Evolutionary conservation across 2,888 invertebrate genomes (phyloP), one percentile per base, ranked within the genome.

Genomic region (Lasiommata megera): DNA sequence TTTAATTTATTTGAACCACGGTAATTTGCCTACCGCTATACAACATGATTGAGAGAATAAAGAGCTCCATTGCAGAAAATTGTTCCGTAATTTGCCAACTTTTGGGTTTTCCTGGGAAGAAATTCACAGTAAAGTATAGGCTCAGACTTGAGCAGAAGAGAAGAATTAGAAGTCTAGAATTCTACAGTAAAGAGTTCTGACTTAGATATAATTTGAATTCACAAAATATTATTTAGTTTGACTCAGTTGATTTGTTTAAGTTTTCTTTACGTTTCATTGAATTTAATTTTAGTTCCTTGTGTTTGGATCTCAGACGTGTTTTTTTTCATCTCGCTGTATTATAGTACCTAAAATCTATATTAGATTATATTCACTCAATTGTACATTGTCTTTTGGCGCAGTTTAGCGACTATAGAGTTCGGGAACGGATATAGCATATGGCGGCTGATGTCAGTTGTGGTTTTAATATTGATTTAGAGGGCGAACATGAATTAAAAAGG

Each of bases 241-340:
- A 29, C 28, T 44, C 31, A 46, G 16, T 46, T 46, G 51, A 56
- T 65, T 60, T 59, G 66, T 65, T 67, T 62, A 18, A 8, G n/a
- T 16, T 9, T 8, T 17, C 23, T 14, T 44, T 12, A 28, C 16
- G 31, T 46, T 52, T 67, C 55, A 54, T 67, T 66, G 61, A 54
- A 65, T 73, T 79, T 23, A 66, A 72, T 58, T 70, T 71, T 76
- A 76, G 82, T 86, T 85, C 84, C 84, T 86, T 75, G 67, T 72
- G 68, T 72, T 80, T 80, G 83, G 86, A 87, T 87, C 87, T 86
- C 87, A 86, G 74, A 72, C 70, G 71, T 80, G 72, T 23, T 23
- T 23, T 23, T 23, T 66, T 73, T 67, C 64, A 74, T 81, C 78
- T 80, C 78, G 77, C 76, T 81, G 75, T 84, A 78, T 72, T 72